Base-by-base conservation (phyloP, 2,797 vertebrate species). In the Iguana delicatissima region DNA sequence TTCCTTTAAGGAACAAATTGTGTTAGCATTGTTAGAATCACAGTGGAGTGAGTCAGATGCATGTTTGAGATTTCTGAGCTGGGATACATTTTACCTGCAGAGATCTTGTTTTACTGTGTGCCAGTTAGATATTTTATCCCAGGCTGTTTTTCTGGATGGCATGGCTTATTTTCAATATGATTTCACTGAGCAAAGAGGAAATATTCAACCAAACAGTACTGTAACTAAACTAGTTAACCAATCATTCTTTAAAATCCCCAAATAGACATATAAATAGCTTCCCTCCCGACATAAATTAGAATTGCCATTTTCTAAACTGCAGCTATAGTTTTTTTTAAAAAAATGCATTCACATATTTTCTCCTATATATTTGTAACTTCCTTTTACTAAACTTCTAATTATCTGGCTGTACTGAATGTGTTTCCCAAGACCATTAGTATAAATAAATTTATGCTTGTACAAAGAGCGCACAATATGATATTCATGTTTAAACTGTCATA, bases 1-100 rank as follows among this genome's bases (percentile, higher is more conserved):
- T 80, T 89, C 86, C 35, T 87, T 9, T 7, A 35, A 50, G 74
- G 55, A 6, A n/a, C 72, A 82, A 77, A 73, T 29, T 59, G n/a
- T 84, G 14, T 85, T 84, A 29, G 55, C 64, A 12, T 77, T 90
- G 4, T 59, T 35, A 32, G n/a, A 74, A 89, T 69, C 89, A 64
- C 18, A 67, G 82, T n/a, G n/a, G 20, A 72, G 4, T 93, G 57
- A 57, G 59, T 59, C 92, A 94, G 87, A 74, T 76, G 16, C 69
- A 86, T 1, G 26, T 92, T 84, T 95, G 87, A 90, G 92, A 76
- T 87, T 93, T 24, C 59, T 90, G 69, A 85, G 92, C 50, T 64
- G 72, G 85, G 88, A 20, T 94, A 29, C 1, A 13, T 35, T 89
- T 82, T 73, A 79, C 81, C 89, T 92, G 6, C 38, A 81, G 55